Evolutionary conservation across 1,140 invertebrate genomes (phyloP).

Genomic region (Drosophila neocordata): DNA sequence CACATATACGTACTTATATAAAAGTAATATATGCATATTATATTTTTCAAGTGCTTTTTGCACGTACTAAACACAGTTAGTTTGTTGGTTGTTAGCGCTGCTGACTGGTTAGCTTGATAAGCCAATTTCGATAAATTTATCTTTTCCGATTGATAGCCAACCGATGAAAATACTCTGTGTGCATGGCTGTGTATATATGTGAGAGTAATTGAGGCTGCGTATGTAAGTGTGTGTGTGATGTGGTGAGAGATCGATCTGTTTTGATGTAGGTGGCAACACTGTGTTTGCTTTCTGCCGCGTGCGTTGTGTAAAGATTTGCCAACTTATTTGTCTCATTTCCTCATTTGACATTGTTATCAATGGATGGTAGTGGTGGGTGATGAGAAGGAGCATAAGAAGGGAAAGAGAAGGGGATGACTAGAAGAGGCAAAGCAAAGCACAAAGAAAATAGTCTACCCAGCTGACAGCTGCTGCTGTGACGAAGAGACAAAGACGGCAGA

Average conservation of each 20-base stretch:
- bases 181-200: neutral
- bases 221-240: neutral
- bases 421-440: slow-evolving; percentile 42
- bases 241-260: slow-evolving; percentile 4
- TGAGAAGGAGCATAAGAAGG: neutral
- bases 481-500: slow-evolving; percentile 1
- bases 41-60: slow-evolving; percentile 11
- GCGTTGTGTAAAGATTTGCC: slow-evolving; percentile 34
- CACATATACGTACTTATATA: too few species aligned
- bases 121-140: neutral
- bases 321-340: slow-evolving; percentile 42
- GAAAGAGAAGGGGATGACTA: neutral
- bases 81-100: neutral
- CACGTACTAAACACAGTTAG: slow-evolving; percentile 8
- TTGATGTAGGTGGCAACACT: slow-evolving; percentile 25
- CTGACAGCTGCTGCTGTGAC: slow-evolving; percentile 62
- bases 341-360: slow-evolving; percentile 70
- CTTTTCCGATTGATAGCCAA: neutral
- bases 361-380: slow-evolving; percentile 19
- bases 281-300: neutral
- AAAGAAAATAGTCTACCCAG: slow-evolving; percentile 71
- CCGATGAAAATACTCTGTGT: neutral
- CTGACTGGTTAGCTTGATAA: neutral
- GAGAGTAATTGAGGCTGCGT: neutral
- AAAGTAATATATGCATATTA: neutral